Evolutionary conservation across 2,797 vertebrate species (phyloP), one percentile per base, ranked within the genome.

Genomic region (Clangula hyemalis): DNA sequence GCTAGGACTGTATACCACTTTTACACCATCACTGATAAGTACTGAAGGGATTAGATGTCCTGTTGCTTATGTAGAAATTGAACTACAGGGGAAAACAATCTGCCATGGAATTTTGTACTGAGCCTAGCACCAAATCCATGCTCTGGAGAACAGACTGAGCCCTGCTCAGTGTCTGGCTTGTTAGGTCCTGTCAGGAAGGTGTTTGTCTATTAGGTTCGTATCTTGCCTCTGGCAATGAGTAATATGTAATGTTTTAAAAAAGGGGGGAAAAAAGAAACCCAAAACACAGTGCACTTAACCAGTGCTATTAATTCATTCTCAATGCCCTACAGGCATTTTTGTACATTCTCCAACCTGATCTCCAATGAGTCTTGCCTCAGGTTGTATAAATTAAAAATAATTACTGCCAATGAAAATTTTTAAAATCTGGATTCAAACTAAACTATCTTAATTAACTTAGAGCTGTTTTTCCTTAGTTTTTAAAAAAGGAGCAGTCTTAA

Each of bases 261-360:
- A 78, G 19, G 22, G 11, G 45, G 9, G 9, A 36, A 16, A 45
- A 28, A 51, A 39, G 6, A 41, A 0, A 0, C 1, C 8, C 16
- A 47, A 65, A 49, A 2, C 7, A 19, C 43, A 58, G 47, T 60
- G 30, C 32, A 41, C 30, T 77, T 84, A 61, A 20, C 2, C 19
- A 45, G 5, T 5, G 32, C 39, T 20, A 1, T 66, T 73, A n/a
- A 57, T 68, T 95, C 11, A 28, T 54, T 83, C 25, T 75, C 18
- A 69, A 6, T 53, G 36, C 3, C 28, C 8, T 72, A 0, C 47
- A 25, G 57, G 10, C 18, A 49, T 56, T 74, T 70, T n/a, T 72
- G 16, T 61, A 28, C 77, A 22, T 74, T 73, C 34, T 85, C 14
- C 25, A 86, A 30, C 45, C 43, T 75, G 34, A 86, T 13, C 6